Conservation (phyloP, 1,140 invertebrate genomes). For the Galleria mellonella region DNA sequence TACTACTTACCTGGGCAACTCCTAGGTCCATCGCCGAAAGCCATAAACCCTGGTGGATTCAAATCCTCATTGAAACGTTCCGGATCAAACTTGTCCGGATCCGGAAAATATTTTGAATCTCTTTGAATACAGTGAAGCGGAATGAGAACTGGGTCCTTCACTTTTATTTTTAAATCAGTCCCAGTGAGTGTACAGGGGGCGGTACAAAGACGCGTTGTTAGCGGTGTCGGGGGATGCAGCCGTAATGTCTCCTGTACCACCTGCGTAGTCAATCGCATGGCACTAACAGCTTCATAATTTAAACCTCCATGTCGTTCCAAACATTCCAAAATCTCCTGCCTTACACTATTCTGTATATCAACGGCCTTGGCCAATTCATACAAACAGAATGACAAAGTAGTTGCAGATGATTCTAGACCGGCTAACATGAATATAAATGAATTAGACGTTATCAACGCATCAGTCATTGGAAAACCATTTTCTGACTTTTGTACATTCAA, state of each 20-base stretch:
- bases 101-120: conserved; percentile 50
- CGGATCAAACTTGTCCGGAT: conserved; percentile 77
- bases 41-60: conserved; percentile 54
- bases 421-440: conserved; percentile 75
- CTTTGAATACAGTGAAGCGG: conserved; percentile 79
- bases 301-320: conserved; percentile 36
- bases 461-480: conserved; percentile 51
- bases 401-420: conserved; percentile 77
- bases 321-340: conserved; percentile 69
- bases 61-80: conserved; percentile 71
- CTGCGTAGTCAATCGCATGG: conserved; percentile 78
- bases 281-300: conserved; percentile 54
- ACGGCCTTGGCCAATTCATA: conserved; percentile 75
- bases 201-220: conserved; percentile 71
- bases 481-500: conserved; percentile 55
- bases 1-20: conserved; percentile 73
- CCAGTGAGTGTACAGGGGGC: conserved; percentile 48
- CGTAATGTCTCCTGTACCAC: conserved; percentile 79
- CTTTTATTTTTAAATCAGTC: conserved; percentile 66
- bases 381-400: conserved; percentile 69
- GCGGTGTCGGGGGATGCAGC: conserved; percentile 79
- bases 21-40: conserved; percentile 72
- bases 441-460: conserved; percentile 68
- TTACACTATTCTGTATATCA: conserved; percentile 73
- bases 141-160: conserved; percentile 74